phyloP scores from a whole-genome alignment of 2,888 invertebrate genomes.

The Trachelus stipa region DNA sequence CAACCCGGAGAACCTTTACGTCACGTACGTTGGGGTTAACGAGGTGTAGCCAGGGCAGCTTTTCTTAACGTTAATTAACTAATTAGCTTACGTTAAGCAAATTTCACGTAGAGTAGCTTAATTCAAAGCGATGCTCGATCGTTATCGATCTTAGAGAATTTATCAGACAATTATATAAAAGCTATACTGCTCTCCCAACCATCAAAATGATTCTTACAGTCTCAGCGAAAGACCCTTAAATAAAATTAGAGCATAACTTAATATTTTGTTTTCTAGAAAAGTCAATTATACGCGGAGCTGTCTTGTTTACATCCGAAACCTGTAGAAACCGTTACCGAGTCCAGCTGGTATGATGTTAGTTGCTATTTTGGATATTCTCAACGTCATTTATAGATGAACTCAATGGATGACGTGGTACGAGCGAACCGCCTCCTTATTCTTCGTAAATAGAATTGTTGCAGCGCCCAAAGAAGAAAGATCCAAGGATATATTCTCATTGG shows the following conservation, averaged over 20 bases:
- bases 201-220: background rate
- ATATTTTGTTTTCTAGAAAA: background rate
- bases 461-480: background rate
- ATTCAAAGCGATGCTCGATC: background rate
- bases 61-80: background rate
- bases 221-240: background rate
- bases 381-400: conserved; percentile 32
- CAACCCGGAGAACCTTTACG: background rate
- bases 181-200: background rate
- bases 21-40: background rate
- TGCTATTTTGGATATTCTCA: conserved; percentile 33
- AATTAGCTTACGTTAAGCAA: background rate
- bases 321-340: background rate
- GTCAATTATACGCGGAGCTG: background rate
- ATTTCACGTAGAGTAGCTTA: background rate
- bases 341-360: conserved; percentile 2
- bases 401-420: conserved; percentile 37
- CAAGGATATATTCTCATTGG: background rate
- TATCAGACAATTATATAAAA: background rate
- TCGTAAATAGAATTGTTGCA: conserved; percentile 33
- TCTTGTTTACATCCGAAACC: background rate
- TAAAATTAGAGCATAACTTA: background rate
- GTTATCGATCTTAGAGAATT: background rate
- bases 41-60: background rate
- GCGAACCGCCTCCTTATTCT: conserved; percentile 39